These are phyloP conservation scores for Colletes collaris DNA, from an alignment of 2,888 invertebrate species.

Conservation along the genomic window DNA sequence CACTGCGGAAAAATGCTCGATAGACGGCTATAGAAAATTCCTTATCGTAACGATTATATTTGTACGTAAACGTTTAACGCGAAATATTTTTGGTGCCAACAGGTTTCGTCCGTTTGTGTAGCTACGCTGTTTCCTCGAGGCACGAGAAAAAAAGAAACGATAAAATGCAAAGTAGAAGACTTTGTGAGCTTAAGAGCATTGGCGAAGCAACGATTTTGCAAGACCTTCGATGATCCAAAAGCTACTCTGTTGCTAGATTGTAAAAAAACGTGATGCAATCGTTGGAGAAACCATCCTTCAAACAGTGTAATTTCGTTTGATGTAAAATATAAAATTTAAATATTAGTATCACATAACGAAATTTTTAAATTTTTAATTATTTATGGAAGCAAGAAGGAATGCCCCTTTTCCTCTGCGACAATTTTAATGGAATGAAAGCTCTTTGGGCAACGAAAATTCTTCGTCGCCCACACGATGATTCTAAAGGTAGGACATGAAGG, in stretches of 20 bases:
- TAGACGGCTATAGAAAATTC: conserved; percentile 47
- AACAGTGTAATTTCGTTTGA: too few species aligned
- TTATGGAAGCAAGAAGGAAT: not conserved
- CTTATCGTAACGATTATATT: conserved; percentile 60
- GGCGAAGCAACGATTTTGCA: not conserved
- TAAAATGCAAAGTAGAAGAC: conserved; percentile 2
- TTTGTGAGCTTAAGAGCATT: not conserved
- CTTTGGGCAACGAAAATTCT: not conserved
- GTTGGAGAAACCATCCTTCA: too few species aligned
- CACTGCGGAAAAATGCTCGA: not conserved
- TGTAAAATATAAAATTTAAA: too few species aligned
- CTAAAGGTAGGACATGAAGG: not conserved
- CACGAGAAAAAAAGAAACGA: not conserved
- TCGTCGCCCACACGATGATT: not conserved
- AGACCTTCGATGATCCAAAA: not conserved
- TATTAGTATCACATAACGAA: too few species aligned
- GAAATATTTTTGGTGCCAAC: not conserved
- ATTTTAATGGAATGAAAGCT: not conserved
- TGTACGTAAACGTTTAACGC: conserved; percentile 54
- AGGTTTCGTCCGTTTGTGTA: not conserved
- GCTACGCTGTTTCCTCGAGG: not conserved
- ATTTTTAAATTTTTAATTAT: not conserved
- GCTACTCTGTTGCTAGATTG: too few species aligned
- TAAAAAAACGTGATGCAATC: too few species aligned
- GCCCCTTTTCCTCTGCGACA: not conserved